Evolutionary conservation across 2,888 invertebrate species (phyloP), one percentile per base, ranked within the genome.

Genomic region (Nemotelus nigrinus): DNA sequence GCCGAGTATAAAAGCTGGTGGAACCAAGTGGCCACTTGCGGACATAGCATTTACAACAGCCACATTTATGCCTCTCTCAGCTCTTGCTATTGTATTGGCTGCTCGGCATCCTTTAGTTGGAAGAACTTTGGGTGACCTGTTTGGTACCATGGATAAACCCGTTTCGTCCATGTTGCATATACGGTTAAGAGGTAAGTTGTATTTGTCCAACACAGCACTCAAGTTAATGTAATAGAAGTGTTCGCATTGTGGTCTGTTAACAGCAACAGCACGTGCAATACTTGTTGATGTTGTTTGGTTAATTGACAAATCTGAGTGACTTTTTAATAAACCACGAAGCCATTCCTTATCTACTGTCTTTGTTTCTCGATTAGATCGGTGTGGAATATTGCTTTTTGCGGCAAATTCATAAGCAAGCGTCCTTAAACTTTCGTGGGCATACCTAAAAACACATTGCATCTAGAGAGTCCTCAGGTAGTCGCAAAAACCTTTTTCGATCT

Each of bases 221-320:
- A 63, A 41, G 41, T 63, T 63, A 39, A 63, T 39, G 63, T 63
- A 63, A 25, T 25, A 25, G 41, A 63, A 63, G 63, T 43, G 43
- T 63, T 63, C 63, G 43, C 39, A 5, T 63, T 63, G 39, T 63
- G 39, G 63, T 63, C 63, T 63, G 10, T 63, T 63, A 63, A 63
- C 39, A 63, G 41, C 63, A 63, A 63, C 4, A 63, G 43, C 43
- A 63, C 5, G 63, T 41, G 41, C 63, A 63, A 63, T 63, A 5
- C 5, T 63, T 63, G 63, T 41, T 39, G 63, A 63, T 63, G 63
- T n/a, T 63, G 63, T 2, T 41, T 63, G 63, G 4, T 43, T 2
- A 25, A 43, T 10, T 63, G 63, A 63, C 41, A 41, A 41, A 63
- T 63, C 63, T 63, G 25, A 25, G 25, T 58, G 58, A 25, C 25